phyloP scores from a whole-genome alignment of 2,888 invertebrate species.

The Carabus problematicus region DNA sequence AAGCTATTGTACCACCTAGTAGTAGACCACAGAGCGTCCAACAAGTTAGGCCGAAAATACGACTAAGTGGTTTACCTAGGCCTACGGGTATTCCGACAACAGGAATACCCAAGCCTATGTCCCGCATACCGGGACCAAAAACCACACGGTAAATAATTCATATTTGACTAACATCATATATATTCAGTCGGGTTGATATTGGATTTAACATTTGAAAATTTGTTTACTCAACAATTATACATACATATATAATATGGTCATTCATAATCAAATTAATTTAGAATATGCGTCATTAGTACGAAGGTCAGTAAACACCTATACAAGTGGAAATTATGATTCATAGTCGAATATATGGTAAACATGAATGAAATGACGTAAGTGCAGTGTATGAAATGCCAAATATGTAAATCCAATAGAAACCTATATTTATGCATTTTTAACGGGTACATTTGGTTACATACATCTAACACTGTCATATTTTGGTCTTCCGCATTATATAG shows the following conservation, averaged over 20 bases:
- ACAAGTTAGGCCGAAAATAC: constrained; percentile 46
- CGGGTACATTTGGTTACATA: too few relatives aligned
- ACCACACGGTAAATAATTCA: constrained; percentile 24
- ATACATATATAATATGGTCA: neutral
- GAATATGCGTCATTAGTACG: too few relatives aligned
- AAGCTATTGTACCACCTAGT: constrained; percentile 11
- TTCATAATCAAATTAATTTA: neutral
- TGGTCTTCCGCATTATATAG: too few relatives aligned
- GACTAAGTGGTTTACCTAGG: constrained; percentile 55
- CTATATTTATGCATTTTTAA: too few relatives aligned
- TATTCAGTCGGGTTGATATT: constrained; percentile 7
- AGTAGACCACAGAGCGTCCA: constrained; percentile 30
- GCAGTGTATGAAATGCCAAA: too few relatives aligned
- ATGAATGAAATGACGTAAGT: too few relatives aligned
- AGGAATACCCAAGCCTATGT: constrained; percentile 55
- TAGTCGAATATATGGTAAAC: too few relatives aligned
- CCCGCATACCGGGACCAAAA: constrained; percentile 55
- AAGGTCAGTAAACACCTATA: too few relatives aligned
- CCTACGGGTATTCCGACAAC: constrained; percentile 50
- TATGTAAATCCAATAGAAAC: too few relatives aligned
- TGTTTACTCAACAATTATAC: neutral
- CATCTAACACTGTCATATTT: too few relatives aligned
- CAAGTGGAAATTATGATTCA: too few relatives aligned
- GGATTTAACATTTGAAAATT: constrained; percentile 12
- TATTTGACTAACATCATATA: constrained; percentile 3